These are phyloP conservation scores for Panthera tigris DNA, from an alignment of 2,113 vertebrate species.

Conservation along the genomic window DNA sequence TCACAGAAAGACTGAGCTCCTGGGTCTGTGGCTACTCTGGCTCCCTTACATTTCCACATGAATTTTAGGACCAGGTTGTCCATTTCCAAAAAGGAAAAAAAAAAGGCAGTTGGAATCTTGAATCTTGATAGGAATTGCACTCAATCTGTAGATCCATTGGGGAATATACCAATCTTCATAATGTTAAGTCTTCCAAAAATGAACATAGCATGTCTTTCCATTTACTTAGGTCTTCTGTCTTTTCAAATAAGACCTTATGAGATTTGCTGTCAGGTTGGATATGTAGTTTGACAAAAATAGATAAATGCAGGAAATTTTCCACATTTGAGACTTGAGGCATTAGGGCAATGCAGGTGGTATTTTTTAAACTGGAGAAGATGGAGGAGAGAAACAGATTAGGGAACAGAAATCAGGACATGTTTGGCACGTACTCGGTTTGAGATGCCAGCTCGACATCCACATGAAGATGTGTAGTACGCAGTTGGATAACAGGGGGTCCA, in stretches of 20 bases:
- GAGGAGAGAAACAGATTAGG: not conserved
- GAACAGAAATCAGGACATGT: not conserved
- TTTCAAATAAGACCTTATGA: conserved; percentile 1
- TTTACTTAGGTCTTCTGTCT: not conserved
- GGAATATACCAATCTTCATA: not conserved
- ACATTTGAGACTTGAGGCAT: not conserved
- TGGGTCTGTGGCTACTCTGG: not conserved
- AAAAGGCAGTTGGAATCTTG: not conserved
- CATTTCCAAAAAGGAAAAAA: not conserved
- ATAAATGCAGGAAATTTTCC: not conserved
- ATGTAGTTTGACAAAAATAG: not conserved
- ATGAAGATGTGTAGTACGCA: not conserved
- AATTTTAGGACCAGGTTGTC: not conserved
- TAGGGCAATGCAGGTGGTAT: not conserved
- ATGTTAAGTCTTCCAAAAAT: not conserved
- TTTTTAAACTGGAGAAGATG: not conserved
- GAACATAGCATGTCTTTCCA: not conserved
- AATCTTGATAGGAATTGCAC: not conserved
- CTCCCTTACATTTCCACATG: not conserved
- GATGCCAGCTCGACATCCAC: not conserved
- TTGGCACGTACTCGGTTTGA: not conserved
- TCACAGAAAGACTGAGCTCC: not conserved
- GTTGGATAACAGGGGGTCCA: not conserved
- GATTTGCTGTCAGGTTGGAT: not conserved
- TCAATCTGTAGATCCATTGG: not conserved